These are phyloP conservation scores for Butastur rufipennis DNA, from an alignment of 2,113 vertebrate species.

Conservation along the genomic window DNA sequence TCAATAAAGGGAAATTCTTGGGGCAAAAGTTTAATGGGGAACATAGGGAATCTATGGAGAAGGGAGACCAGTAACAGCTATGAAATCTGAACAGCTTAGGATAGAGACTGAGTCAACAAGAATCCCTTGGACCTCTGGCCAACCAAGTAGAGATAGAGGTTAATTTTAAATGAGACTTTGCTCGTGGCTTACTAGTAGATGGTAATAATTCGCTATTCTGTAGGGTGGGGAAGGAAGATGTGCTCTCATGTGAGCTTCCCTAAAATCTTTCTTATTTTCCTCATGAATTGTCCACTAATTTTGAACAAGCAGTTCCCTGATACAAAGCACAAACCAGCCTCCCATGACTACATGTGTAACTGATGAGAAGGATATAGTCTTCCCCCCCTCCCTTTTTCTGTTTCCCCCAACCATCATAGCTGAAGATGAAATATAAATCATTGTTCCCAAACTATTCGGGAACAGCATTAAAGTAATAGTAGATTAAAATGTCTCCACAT, in stretches of 20 bases:
- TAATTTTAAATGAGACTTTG: background rate
- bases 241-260: background rate
- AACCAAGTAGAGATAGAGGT: background rate
- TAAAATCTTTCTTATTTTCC: background rate
- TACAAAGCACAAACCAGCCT: background rate
- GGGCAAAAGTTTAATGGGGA: background rate
- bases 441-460: conserved; percentile 16
- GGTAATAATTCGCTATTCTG: background rate
- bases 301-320: background rate
- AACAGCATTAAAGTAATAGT: conserved; percentile 48
- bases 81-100: background rate
- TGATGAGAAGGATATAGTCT: background rate
- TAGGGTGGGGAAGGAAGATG: background rate
- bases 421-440: conserved; percentile 7
- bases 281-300: background rate
- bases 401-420: background rate
- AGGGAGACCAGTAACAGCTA: background rate
- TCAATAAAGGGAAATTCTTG: background rate
- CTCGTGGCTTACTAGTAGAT: background rate
- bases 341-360: background rate
- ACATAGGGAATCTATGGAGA: background rate
- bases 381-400: accelerated
- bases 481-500: conserved; percentile 53
- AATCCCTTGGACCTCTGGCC: background rate
- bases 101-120: background rate